Base-by-base conservation (phyloP, 2,797 vertebrate species). In the Potorous gilbertii region DNA sequence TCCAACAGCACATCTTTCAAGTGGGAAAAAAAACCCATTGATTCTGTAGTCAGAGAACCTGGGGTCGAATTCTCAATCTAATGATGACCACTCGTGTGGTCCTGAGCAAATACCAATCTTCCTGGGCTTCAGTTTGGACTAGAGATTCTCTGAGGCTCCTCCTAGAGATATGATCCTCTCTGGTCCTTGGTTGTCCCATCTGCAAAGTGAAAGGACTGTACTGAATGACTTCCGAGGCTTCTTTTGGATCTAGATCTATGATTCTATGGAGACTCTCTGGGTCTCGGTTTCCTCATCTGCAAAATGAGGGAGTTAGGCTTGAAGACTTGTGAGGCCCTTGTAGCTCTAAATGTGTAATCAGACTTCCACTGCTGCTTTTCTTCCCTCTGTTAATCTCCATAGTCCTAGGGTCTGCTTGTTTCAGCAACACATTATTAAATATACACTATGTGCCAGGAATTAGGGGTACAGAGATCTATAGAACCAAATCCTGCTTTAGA, bases 91-190 rank as follows among this genome's bases (percentile, higher is more conserved):
- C 11, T 52, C 90, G 18, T 93, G 93, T 95, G 90, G 31, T 9
- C 16, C 54, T 21, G 6, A 81, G 40, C 46, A 29, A 10, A 28
- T 56, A 95, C 2, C 50, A 21, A 10, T 91, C 94, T 92, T 34
- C 24, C 3, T 46, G 27, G 94, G 52, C 57, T 94, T 94, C 91
- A 34, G 46, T 81, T 57, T 57, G 27, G 6, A 57, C 28, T 57
- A 57, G 9, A 57, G 56, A 57, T 16, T 13, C 28, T 57, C 56
- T 29, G 56, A 57, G 56, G 56, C 8, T 28, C 28, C 28, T 57
- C 10, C 56, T 57, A 57, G 92, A 93, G 90, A 93, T 89, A 16
- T 3, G 66, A 46, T 54, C 95, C 29, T 91, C n/a, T 90, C 92
- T 40, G 3, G 74, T 54, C 6, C 27, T 92, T 90, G 14, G 27